Percentiles rank a stretch among this genome's conserved stretches.
Conservation (phyloP, 2,888 invertebrate genomes). For the Cephus pygmeus region DNA sequence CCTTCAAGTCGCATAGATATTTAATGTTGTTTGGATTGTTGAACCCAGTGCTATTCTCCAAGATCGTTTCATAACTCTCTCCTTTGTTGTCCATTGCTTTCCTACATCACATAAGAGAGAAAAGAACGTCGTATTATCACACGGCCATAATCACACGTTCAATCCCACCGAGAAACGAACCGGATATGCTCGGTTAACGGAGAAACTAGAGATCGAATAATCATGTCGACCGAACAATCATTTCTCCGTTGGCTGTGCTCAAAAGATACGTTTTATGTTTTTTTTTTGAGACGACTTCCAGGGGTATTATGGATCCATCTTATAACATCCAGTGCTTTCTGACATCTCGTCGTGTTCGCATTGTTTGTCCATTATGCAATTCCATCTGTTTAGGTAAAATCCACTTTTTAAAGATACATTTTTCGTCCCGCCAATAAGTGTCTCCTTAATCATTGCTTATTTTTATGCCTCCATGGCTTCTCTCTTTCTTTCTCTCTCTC, state of each 20-base stretch:
- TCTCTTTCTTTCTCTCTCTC: too few species aligned
- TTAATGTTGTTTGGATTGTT: conserved; percentile 90
- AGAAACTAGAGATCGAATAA: conserved; percentile 50
- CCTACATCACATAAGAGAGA: conserved; percentile 68
- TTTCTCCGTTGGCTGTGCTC: conserved; percentile 11
- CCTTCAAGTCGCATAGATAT: conserved; percentile 81
- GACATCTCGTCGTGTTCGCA: background rate
- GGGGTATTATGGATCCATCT: too few species aligned
- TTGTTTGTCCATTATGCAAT: too few species aligned
- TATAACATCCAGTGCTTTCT: background rate
- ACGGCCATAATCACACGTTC: conserved; percentile 5
- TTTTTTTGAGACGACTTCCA: too few species aligned
- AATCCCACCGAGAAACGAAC: conserved; percentile 34
- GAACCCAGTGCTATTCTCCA: conserved; percentile 86
- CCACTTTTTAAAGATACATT: too few species aligned
- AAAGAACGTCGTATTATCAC: conserved; percentile 23
- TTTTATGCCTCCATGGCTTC: too few species aligned
- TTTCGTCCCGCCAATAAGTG: too few species aligned
- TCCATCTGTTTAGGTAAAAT: too few species aligned
- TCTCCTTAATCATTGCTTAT: too few species aligned
- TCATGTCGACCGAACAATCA: conserved; percentile 30
- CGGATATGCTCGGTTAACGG: conserved; percentile 57
- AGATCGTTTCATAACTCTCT: conserved; percentile 82
- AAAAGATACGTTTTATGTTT: background rate
- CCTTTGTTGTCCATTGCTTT: conserved; percentile 84